Evolutionary conservation across 2,113 vertebrate genomes (phyloP).

Genomic region (Neodon shergylaensis): DNA sequence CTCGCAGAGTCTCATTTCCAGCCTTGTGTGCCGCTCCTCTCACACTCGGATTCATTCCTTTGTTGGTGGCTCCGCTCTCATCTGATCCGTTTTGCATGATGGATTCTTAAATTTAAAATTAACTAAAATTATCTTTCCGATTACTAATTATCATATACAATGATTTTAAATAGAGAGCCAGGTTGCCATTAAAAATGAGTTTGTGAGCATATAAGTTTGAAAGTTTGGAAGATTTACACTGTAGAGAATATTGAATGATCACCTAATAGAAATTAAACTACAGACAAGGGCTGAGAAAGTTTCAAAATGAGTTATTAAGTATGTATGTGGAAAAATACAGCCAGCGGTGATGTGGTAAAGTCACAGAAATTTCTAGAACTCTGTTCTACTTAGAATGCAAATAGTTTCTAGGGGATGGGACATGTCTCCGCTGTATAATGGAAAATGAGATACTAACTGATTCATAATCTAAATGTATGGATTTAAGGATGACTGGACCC

Average conservation of each 20-base stretch:
- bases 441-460: background rate
- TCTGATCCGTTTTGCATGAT: conserved; percentile 70
- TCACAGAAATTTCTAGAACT: background rate
- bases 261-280: background rate
- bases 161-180: conserved; percentile 48
- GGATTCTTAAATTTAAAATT: conserved; percentile 71
- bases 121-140: conserved; percentile 69
- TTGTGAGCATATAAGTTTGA: conserved; percentile 54
- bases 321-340: background rate
- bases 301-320: background rate
- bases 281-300: background rate
- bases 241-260: background rate
- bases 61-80: conserved; percentile 32
- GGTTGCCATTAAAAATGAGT: conserved; percentile 70
- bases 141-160: conserved; percentile 68
- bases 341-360: background rate
- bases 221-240: conserved; percentile 21
- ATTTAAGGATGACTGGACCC: background rate
- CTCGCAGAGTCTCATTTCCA: conserved; percentile 50
- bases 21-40: conserved; percentile 32
- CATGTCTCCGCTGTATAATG: background rate
- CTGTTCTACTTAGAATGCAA: background rate
- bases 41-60: conserved; percentile 58
- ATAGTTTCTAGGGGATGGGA: background rate
- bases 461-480: background rate